phyloP scores from a whole-genome alignment of 1,140 invertebrate species.

The Cardiocondyla obscurior region DNA sequence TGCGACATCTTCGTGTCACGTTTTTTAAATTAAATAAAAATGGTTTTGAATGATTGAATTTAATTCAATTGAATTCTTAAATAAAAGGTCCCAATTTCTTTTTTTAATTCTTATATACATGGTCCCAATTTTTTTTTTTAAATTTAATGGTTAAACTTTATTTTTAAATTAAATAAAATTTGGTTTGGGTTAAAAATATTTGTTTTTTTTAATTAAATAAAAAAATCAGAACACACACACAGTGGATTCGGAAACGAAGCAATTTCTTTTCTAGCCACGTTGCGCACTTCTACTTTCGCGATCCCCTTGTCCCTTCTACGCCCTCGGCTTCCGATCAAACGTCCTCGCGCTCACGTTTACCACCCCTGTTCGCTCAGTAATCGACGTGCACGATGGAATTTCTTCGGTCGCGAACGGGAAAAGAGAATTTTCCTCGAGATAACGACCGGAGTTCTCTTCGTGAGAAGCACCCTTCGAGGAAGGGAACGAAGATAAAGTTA shows the following conservation, averaged over 20 bases:
- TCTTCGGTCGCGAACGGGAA: constrained; percentile 64
- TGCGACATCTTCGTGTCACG: neutral
- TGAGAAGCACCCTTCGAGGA: constrained; percentile 34
- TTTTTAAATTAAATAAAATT: neutral
- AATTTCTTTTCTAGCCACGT: constrained; percentile 78
- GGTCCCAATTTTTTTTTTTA: too few species aligned
- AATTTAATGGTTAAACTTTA: too few species aligned
- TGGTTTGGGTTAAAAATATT: too few species aligned
- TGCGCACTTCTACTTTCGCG: constrained; percentile 62
- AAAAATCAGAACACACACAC: constrained; percentile 73
- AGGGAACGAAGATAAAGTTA: neutral
- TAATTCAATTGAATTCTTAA: too few species aligned
- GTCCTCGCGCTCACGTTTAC: neutral
- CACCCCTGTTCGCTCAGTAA: constrained; percentile 44
- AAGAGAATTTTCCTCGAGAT: constrained; percentile 70
- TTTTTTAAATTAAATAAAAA: neutral
- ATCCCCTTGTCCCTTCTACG: constrained; percentile 4
- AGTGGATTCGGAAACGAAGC: constrained; percentile 77
- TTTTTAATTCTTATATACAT: too few species aligned
- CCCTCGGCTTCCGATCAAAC: neutral
- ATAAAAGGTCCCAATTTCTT: too few species aligned
- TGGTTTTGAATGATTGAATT: too few species aligned
- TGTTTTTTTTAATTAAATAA: neutral
- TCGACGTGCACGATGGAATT: constrained; percentile 65
- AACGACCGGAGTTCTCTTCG: constrained; percentile 64